These are phyloP conservation scores for Passer domesticus DNA, from an alignment of 2,113 vertebrate genomes.

Conservation along the genomic window DNA sequence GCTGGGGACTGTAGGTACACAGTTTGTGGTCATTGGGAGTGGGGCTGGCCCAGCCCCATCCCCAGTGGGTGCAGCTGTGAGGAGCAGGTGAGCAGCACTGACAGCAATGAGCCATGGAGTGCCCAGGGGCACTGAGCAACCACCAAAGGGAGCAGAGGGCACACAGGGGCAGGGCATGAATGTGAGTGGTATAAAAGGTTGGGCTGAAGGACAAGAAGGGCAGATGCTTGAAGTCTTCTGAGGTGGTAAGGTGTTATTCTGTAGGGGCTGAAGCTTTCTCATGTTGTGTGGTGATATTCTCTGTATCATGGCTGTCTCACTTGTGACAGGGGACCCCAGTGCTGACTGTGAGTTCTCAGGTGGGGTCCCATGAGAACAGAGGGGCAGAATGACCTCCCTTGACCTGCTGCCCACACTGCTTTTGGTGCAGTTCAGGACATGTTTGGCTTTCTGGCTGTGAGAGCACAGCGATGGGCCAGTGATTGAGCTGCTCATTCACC, in stretches of 20 bases:
- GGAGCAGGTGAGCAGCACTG: background rate
- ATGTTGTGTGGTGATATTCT: background rate
- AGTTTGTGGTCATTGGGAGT: background rate
- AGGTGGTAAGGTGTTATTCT: background rate
- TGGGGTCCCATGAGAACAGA: background rate
- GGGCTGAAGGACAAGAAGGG: background rate
- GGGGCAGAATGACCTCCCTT: background rate
- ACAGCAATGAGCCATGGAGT: background rate
- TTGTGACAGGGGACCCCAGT: background rate
- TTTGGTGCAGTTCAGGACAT: background rate
- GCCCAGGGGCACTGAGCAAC: background rate
- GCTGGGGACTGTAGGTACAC: background rate
- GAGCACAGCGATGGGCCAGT: background rate
- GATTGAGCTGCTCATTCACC: background rate
- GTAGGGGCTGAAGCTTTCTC: background rate
- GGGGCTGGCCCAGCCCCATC: background rate
- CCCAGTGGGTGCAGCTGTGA: background rate
- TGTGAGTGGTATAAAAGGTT: background rate
- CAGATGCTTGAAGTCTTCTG: background rate
- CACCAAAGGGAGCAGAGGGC: background rate
- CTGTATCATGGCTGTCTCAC: accelerated
- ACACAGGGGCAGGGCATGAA: background rate
- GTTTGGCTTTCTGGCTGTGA: background rate
- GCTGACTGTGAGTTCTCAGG: too few species aligned
- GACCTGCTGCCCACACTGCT: background rate